Evolutionary conservation across 30 jellyfish, hydroid and myxozoan genomes (phyloP).

Genomic region (Chrysaora quinquecirrha): DNA sequence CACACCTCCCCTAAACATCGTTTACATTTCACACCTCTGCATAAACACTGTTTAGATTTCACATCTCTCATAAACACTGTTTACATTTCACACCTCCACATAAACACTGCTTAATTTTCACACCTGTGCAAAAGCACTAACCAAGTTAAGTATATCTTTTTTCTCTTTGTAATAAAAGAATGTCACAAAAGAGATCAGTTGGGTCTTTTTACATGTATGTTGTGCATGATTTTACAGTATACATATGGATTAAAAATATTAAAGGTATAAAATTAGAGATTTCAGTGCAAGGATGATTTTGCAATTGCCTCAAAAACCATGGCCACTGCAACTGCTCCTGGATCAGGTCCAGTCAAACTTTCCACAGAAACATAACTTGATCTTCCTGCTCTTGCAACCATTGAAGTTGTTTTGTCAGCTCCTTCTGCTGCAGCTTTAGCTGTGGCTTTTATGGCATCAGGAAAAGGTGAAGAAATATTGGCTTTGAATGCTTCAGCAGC

Average conservation of each 20-base stretch:
- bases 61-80: too few species aligned
- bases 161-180: too few species aligned
- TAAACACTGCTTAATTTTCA: background rate
- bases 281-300: conserved; percentile 13
- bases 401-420: conserved; percentile 58
- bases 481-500: conserved; percentile 45
- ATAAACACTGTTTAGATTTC: too few species aligned
- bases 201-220: too few species aligned
- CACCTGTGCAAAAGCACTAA: background rate
- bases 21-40: too few species aligned
- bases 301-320: conserved; percentile 78
- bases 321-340: conserved; percentile 97
- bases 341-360: conserved; percentile 84
- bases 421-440: conserved; percentile 81
- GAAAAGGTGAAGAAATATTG: background rate
- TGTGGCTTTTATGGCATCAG: conserved; percentile 20
- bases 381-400: conserved; percentile 95
- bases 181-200: too few species aligned
- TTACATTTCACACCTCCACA: background rate
- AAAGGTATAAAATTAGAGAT: too few species aligned
- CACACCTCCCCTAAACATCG: too few species aligned
- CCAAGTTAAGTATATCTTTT: too few species aligned
- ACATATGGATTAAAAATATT: too few species aligned
- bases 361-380: conserved; percentile 79
- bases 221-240: background rate